Conservation (phyloP, 2,888 invertebrate species). For the Euzophera pinguis region DNA sequence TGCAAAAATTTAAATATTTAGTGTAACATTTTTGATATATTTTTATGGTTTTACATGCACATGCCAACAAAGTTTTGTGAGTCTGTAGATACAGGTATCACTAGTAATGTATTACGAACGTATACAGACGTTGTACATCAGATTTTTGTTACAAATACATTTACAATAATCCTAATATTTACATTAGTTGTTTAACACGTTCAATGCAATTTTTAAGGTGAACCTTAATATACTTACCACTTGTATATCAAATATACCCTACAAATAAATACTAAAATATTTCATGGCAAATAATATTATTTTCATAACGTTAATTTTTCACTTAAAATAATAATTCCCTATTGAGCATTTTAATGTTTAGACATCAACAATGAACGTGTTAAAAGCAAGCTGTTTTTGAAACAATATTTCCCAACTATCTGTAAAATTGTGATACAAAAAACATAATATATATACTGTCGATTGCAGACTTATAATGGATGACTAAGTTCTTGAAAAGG, state of each 20-base stretch:
- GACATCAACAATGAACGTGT: slow-evolving; percentile 11
- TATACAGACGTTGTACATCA: slow-evolving; percentile 79
- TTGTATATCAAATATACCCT: slow-evolving; percentile 10
- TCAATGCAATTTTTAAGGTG: slow-evolving; percentile 12
- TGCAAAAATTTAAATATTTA: neutral
- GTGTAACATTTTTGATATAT: slow-evolving; percentile 17
- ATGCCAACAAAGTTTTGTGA: slow-evolving; percentile 30
- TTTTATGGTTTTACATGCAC: slow-evolving; percentile 20
- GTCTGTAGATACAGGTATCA: slow-evolving; percentile 48
- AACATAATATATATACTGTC: neutral
- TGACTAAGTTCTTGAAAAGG: slow-evolving; percentile 5
- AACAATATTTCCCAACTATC: slow-evolving; percentile 2
- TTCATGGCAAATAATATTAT: neutral
- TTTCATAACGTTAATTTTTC: neutral
- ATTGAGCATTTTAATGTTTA: slow-evolving; percentile 1
- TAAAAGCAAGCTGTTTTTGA: slow-evolving; percentile 9
- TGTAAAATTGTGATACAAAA: neutral
- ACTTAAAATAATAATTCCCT: slow-evolving; percentile 2
- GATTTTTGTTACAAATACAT: slow-evolving; percentile 64
- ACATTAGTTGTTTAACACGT: slow-evolving; percentile 35
- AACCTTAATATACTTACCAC: neutral
- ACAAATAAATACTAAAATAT: slow-evolving; percentile 4
- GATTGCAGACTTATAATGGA: slow-evolving; percentile 5
- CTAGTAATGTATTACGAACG: slow-evolving; percentile 59
- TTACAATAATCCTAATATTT: slow-evolving; percentile 55